Evolutionary conservation across 2,113 vertebrate species (phyloP), one percentile per base, ranked within the genome.

Genomic region (Stictonetta naevosa): DNA sequence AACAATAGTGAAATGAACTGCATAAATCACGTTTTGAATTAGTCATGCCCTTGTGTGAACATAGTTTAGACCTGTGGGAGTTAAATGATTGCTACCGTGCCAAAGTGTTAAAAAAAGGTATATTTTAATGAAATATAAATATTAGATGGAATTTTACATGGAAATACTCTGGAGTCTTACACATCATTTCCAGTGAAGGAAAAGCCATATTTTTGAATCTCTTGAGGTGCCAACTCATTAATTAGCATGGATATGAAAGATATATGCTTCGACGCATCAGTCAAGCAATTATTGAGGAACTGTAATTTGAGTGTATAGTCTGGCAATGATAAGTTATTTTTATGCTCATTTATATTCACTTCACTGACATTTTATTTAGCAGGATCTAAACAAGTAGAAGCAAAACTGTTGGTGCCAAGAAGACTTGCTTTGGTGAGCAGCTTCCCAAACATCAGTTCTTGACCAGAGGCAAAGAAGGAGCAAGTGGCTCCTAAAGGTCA

Each of bases 111-210:
- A 29, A 31, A 67, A 86, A 93, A 90, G 73, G 44, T 62, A 4
- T 66, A 58, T 84, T 76, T 94, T 84, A 94, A 93, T 87, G 74
- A 93, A 91, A 95, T 82, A 89, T 66, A 94, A 94, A 93, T 91
- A 96, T 73, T 87, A 91, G 62, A 76, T 91, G 19, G 58, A 89
- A 91, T 92, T 88, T 91, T 84, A 34, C n/a, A 56, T 38, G 40
- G 83, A 83, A 95, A 91, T 89, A 60, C 90, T 93, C 92, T 46
- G 28, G 83, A 83, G 95, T 19, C 26, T 86, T 91, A 83, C 36
- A 87, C n/a, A 91, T 84, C 31, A 76, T 85, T 96, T 86, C 34
- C 83, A 92, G 92, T 66, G 92, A 86, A 91, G 25, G 44, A 91
- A 89, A 94, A 88, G 7, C 33, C 25, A 3, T 58, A 86, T 88